A percentile compares a stretch with the other conserved stretches of the same genome.
Evolutionary conservation across 2,888 invertebrate genomes (phyloP).

Genomic region (Ochropleura leucogaster): DNA sequence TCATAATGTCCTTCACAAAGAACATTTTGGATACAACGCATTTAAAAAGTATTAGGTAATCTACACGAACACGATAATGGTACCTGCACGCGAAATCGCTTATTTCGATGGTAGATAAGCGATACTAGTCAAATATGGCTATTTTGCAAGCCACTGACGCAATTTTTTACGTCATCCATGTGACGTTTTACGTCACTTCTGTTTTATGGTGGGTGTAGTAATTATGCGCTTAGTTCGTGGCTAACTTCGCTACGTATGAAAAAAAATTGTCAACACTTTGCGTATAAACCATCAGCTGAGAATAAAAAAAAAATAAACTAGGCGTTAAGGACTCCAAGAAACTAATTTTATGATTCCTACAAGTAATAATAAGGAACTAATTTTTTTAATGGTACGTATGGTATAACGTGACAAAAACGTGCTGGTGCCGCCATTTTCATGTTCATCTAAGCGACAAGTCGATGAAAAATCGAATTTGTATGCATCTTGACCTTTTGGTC

Average conservation of each 20-base stretch:
- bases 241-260: constrained; percentile 15
- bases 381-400: not conserved
- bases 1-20: not conserved
- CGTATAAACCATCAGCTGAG: not conserved
- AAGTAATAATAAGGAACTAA: too few relatives aligned
- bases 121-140: constrained; percentile 39
- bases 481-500: not conserved
- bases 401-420: not conserved
- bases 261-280: constrained; percentile 22
- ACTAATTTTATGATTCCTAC: not conserved
- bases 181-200: constrained; percentile 51
- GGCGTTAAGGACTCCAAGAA: not conserved
- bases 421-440: not conserved
- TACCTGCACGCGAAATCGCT: constrained; percentile 48
- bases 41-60: constrained; percentile 24
- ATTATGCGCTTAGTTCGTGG: constrained; percentile 49
- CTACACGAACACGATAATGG: constrained; percentile 28
- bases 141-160: constrained; percentile 43
- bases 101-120: constrained; percentile 37
- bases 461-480: not conserved
- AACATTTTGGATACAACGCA: constrained; percentile 17
- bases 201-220: constrained; percentile 42
- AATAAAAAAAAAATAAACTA: not conserved
- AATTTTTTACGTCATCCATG: constrained; percentile 49
- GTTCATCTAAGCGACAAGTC: not conserved